phyloP scores from a whole-genome alignment of 2,888 invertebrate species.

The Cephus nigrinus region DNA sequence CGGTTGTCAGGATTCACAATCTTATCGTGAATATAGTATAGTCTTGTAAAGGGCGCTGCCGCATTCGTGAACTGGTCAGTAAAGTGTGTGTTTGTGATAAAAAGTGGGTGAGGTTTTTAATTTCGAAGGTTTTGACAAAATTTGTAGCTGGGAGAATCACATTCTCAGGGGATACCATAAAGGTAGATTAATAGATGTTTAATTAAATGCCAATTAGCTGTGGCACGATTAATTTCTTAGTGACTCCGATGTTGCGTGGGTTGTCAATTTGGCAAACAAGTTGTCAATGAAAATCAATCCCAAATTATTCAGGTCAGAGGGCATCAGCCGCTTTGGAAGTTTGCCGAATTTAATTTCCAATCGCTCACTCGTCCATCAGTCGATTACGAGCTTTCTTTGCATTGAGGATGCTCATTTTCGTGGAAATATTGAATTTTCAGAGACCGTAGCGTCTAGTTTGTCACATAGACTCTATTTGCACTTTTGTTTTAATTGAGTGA shows the following conservation, averaged over 20 bases:
- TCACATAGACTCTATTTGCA: background rate
- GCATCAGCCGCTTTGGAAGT: conserved; percentile 58
- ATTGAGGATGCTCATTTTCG: background rate
- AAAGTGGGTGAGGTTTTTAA: conserved; percentile 49
- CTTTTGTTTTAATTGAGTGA: background rate
- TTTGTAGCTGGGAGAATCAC: conserved; percentile 2
- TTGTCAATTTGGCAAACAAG: conserved; percentile 46
- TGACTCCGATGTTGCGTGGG: conserved; percentile 19
- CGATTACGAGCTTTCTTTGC: background rate
- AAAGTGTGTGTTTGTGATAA: conserved; percentile 43
- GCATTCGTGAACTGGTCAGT: conserved; percentile 48
- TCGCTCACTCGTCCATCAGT: conserved; percentile 33
- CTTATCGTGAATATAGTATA: conserved; percentile 41
- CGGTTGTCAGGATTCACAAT: background rate
- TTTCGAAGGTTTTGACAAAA: conserved; percentile 9
- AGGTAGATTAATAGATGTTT: background rate
- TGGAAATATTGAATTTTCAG: background rate
- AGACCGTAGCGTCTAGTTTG: background rate
- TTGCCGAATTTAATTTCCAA: conserved; percentile 51
- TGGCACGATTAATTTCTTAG: background rate
- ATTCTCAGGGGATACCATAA: background rate
- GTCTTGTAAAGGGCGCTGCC: conserved; percentile 60
- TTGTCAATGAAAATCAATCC: conserved; percentile 63
- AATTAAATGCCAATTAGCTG: background rate
- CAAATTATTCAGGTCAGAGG: conserved; percentile 57